Percentiles rank a stretch among this genome's conserved stretches.
These are phyloP conservation scores for Pollimyrus isidori DNA, from an alignment of 2,113 vertebrate species.

Conservation along the genomic window DNA sequence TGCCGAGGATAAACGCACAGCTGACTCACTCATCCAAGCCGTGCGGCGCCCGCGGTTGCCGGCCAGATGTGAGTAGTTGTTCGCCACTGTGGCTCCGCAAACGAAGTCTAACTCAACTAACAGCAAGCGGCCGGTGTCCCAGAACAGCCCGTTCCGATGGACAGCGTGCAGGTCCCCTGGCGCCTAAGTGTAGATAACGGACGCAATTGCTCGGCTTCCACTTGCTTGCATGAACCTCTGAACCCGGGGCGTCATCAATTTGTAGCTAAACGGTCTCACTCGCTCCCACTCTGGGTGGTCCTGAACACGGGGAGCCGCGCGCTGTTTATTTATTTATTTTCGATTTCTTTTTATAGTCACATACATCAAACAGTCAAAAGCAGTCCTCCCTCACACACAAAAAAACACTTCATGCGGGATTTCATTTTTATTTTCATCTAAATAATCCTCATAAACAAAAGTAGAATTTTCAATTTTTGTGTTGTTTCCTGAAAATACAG, in stretches of 20 bases:
- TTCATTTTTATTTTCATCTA: conserved; percentile 36
- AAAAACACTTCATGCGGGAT: conserved; percentile 46
- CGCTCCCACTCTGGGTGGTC: conserved; percentile 71
- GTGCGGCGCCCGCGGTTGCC: not conserved
- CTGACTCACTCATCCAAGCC: not conserved
- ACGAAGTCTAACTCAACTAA: conserved; percentile 17
- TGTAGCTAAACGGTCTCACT: conserved; percentile 41
- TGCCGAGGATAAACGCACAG: conserved; percentile 15
- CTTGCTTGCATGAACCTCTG: conserved; percentile 44
- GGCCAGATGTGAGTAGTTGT: not conserved
- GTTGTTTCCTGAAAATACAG: conserved; percentile 41
- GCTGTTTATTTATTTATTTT: conserved; percentile 48
- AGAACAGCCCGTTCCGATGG: conserved; percentile 38
- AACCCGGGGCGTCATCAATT: conserved; percentile 33
- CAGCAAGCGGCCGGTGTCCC: not conserved
- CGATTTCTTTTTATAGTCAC: conserved; percentile 47
- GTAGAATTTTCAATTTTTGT: not conserved
- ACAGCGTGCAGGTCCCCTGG: conserved; percentile 27
- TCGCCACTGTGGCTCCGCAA: not conserved
- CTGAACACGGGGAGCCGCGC: not conserved
- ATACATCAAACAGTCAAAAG: conserved; percentile 56
- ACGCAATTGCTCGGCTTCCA: conserved; percentile 26
- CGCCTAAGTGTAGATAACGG: conserved; percentile 36
- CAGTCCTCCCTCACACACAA: conserved; percentile 46
- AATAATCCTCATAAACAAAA: not conserved